phyloP scores from a whole-genome alignment of 1,140 invertebrate genomes.

The Homarus americanus region DNA sequence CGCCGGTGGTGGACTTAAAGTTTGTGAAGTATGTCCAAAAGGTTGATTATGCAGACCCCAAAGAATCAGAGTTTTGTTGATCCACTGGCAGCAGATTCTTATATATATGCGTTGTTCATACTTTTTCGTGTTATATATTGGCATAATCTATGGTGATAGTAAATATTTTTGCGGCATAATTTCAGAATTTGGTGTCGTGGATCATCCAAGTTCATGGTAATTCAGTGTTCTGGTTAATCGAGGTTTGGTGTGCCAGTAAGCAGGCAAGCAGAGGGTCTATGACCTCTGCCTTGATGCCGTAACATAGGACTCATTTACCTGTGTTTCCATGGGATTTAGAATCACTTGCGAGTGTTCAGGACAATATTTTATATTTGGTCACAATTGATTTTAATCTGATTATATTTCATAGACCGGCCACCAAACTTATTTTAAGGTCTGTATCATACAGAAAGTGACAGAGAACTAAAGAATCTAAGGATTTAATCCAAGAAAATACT shows the following conservation, averaged over 20 bases:
- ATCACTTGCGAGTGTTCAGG: constrained; percentile 14
- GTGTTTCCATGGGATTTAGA: not conserved
- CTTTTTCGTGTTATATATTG: not conserved
- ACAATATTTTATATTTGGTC: constrained; percentile 11
- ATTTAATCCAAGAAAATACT: not conserved
- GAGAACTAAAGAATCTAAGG: not conserved
- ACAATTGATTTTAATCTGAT: constrained; percentile 8
- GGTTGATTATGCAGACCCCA: not conserved
- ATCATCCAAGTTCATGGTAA: not conserved
- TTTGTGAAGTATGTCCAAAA: not conserved
- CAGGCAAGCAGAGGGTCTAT: not conserved
- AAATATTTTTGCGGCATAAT: not conserved
- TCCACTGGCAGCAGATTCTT: not conserved
- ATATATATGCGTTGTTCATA: not conserved
- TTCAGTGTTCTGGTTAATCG: not conserved
- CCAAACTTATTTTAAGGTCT: not conserved
- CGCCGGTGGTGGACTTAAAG: not conserved
- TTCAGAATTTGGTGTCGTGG: not conserved
- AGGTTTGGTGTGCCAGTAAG: not conserved
- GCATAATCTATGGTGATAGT: not conserved
- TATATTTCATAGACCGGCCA: not conserved
- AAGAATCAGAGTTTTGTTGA: not conserved
- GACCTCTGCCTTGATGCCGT: not conserved
- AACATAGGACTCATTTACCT: not conserved
- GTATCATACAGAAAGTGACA: not conserved